These are phyloP conservation scores for Enteromius viviparus DNA, from an alignment of 2,797 vertebrate species.

Conservation along the genomic window DNA sequence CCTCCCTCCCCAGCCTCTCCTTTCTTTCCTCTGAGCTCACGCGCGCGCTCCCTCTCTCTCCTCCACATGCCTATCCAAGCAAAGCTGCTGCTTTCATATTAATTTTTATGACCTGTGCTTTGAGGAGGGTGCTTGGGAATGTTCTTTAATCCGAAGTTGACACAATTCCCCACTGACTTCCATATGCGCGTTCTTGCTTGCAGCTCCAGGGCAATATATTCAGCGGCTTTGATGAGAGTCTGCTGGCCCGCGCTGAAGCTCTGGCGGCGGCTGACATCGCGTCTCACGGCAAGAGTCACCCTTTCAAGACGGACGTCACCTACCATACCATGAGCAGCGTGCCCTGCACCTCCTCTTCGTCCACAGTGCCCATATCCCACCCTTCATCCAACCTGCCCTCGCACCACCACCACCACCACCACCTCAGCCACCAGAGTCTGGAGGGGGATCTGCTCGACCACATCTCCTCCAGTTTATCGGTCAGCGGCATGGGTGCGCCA, in stretches of 20 bases:
- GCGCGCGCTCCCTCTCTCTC: constrained; percentile 53
- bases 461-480: constrained; percentile 84
- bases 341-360: constrained; percentile 85
- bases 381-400: constrained; percentile 77
- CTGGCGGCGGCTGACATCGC: constrained; percentile 93
- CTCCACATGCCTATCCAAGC: constrained; percentile 85
- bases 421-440: constrained; percentile 75
- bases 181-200: constrained; percentile 85
- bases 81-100: constrained; percentile 86
- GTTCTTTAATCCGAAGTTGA: constrained; percentile 90
- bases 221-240: constrained; percentile 95
- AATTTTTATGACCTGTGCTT: constrained; percentile 98
- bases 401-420: constrained; percentile 79
- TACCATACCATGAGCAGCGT: constrained; percentile 96
- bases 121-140: constrained; percentile 85
- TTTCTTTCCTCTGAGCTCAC: constrained; percentile 41
- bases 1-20: constrained; percentile 37
- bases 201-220: constrained; percentile 99
- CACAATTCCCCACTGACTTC: constrained; percentile 95
- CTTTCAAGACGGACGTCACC: constrained; percentile 91
- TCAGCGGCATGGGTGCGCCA: constrained; percentile 83
- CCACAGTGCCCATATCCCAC: constrained; percentile 84
- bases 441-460: constrained; percentile 93
- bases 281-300: constrained; percentile 90
- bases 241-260: constrained; percentile 95